Conservation (phyloP, 1,140 invertebrate species). For the roundworm (Caenorhabditis elegans) region DNA sequence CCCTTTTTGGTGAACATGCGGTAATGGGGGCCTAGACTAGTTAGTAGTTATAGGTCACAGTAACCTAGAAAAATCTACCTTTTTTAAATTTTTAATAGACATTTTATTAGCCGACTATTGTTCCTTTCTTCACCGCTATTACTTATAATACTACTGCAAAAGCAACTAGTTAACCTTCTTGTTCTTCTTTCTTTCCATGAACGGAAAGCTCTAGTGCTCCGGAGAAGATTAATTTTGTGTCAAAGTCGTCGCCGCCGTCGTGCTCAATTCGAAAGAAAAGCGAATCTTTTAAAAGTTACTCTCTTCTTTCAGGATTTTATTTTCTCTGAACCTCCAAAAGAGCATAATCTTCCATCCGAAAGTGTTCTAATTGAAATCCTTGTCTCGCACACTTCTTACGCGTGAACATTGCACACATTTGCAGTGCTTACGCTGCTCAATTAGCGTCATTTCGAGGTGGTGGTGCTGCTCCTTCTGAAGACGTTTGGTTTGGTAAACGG, state of each 20-base stretch:
- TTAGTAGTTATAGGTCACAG: too few species aligned
- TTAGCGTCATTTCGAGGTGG: slow-evolving; percentile 28
- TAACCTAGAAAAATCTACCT: too few species aligned
- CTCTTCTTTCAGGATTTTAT: background rate
- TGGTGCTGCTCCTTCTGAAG: background rate
- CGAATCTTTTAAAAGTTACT: slow-evolving; percentile 6
- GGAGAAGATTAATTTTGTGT: slow-evolving; percentile 26
- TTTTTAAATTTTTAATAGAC: too few species aligned
- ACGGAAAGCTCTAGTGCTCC: background rate
- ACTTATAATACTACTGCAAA: background rate
- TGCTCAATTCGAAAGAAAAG: background rate
- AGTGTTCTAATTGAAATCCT: slow-evolving; percentile 31
- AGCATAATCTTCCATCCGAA: background rate
- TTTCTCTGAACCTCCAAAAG: background rate
- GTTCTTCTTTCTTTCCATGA: background rate
- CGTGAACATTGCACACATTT: too few species aligned
- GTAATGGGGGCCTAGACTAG: too few species aligned
- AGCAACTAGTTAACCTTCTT: slow-evolving; percentile 13
- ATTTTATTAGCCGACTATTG: background rate
- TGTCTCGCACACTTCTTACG: too few species aligned
- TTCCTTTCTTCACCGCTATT: background rate
- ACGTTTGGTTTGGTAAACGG: background rate
- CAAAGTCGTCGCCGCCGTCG: background rate
- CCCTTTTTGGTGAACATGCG: background rate
- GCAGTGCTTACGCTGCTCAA: slow-evolving; percentile 30